Conservation (phyloP, 2,888 invertebrate genomes). For the Alentia gelatinosa region DNA sequence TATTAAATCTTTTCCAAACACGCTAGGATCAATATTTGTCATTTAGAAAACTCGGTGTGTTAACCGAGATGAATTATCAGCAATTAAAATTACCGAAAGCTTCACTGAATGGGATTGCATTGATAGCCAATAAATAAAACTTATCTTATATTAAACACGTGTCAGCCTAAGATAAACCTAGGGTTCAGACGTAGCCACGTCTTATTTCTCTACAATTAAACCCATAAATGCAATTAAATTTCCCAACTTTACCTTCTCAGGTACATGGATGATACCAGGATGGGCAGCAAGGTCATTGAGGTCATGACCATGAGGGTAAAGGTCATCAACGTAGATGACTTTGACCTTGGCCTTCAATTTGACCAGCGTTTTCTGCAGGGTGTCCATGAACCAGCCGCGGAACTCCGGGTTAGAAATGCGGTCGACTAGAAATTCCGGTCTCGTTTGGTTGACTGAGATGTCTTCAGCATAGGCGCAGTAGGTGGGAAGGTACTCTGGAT, state of each 20-base stretch:
- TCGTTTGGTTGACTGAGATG: background rate
- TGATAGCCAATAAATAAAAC: no score
- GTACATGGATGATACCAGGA: constrained; percentile 44
- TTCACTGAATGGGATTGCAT: no score
- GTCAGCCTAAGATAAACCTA: no score
- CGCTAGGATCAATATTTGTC: no score
- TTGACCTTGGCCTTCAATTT: background rate
- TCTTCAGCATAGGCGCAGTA: constrained; percentile 10
- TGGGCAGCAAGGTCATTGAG: constrained; percentile 25
- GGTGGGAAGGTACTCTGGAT: constrained; percentile 40
- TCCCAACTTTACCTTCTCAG: constrained; percentile 45
- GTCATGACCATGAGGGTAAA: constrained; percentile 37
- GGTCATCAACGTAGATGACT: background rate
- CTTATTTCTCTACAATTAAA: no score
- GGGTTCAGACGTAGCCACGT: no score
- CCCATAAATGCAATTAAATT: no score
- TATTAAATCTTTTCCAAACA: no score
- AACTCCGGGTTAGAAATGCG: background rate
- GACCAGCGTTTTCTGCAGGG: background rate
- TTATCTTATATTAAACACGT: no score
- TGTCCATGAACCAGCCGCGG: background rate
- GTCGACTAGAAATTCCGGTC: constrained; percentile 28
- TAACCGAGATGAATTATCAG: no score
- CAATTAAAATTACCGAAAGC: no score
- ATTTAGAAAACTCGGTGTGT: no score